Base-by-base conservation (phyloP, 2,113 vertebrate genomes). In the Suricata suricatta region DNA sequence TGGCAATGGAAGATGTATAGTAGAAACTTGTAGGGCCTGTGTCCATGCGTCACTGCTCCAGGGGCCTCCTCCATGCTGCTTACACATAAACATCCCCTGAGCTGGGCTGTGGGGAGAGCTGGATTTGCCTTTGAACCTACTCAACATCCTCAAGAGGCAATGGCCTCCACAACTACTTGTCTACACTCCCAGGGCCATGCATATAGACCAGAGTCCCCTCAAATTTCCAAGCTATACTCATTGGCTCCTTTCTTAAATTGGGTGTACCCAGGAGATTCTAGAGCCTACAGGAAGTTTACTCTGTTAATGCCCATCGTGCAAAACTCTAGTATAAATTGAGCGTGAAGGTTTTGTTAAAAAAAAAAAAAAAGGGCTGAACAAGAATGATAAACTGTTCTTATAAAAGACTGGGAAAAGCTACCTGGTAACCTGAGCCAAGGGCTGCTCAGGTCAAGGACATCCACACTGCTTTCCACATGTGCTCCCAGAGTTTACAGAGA, bases 311-410 rank as follows among this genome's bases (percentile, higher is more conserved):
- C 19, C 29, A 64, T 10, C 50, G 16, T 38, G 38, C 31, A 83
- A 94, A 87, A 38, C 31, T 86, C 77, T 17, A 79, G n/a, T 71
- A 7, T n/a, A 68, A 64, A 92, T 10, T 44, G 38, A 69, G 13
- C 8, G 69, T 27, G 44, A 76, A 16, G 9, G 21, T 76, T 89
- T 82, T 79, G 15, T 94, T 64, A 94, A 81, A 52, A 63, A 57
- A 57, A 57, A 60, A 60, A 19, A 60, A 8, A 23, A 8, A 17
- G 21, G 19, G 27, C n/a, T 66, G 29, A 92, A 54, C 14, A 19
- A 87, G 83, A 92, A 87, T n/a, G n/a, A 71, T 21, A 68, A 76
- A 38, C 11, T 60, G 31, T 96, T 85, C 71, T 94, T 74, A 2
- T 1, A 13, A 82, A 91, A n/a, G 52, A 13, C 23, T n/a, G 66